Evolutionary conservation across 30 jellyfish, hydroid and myxozoan genomes (phyloP), one percentile per base, ranked within the genome.

Genomic region (Turritopsis dohrnii): DNA sequence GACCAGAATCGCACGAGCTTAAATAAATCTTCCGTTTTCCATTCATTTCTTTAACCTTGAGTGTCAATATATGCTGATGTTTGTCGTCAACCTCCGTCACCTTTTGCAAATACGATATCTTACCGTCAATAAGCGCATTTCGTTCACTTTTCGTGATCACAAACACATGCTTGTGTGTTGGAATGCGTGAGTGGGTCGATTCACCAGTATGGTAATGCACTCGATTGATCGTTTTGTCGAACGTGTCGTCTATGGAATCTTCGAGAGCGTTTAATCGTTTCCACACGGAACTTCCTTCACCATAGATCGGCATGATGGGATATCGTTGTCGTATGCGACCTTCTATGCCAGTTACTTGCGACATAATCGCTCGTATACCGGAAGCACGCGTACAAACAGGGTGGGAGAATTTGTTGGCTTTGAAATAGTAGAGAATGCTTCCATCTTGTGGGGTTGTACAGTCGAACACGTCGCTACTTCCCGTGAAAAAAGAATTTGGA

Each of bases 1-100:
- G 31, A 7, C 77, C 77, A 69, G 77, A 69, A 19, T 69, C 77
- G 22, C 77, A 69, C 31, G 77, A 69, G 19, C 77, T 69, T 27
- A 27, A 17, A 23, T 27, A 23, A 69, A 69, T 69, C 22, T 69
- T 9, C 8, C 30, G 28, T 21, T 0, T 1, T 23, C 77, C 77
- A 8, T 69, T 21, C 28, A 19, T 8, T 0, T 23, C 30, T 69
- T n/a, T 69, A 8, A 69, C 1, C 19, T 69, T 69, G 22, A 69
- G 28, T 69, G 77, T 69, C 22, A 69, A 27, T 7, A 69, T 69
- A 69, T 69, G 77, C 31, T 27, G 77, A 69, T 69, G 77, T 1
- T 19, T 69, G 4, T 27, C 77, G 60, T 41, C 60, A 16, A 27
- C 31, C 30, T 69, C 77, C 22, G 77, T 69, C 8, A 69, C 77